A percentile compares a stretch with the other conserved stretches of the same genome.
These are phyloP conservation scores for Colostygia pectinataria DNA, from an alignment of 2,888 invertebrate species.

Conservation along the genomic window DNA sequence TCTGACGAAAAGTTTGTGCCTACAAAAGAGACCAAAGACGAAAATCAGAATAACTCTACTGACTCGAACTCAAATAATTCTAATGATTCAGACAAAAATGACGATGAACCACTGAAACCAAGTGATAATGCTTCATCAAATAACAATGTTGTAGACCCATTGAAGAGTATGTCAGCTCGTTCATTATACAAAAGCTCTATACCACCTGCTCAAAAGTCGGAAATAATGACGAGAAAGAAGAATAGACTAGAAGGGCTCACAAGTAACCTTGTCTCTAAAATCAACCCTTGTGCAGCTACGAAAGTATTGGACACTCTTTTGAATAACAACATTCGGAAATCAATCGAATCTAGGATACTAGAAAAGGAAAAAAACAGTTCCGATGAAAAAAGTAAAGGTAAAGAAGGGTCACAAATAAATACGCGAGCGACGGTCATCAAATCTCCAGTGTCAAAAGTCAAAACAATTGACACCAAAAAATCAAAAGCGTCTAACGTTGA, in stretches of 20 bases:
- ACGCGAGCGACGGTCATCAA: constrained; percentile 83
- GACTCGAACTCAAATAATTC: constrained; percentile 41
- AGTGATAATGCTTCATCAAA: constrained; percentile 41
- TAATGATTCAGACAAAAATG: constrained; percentile 50
- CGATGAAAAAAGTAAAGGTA: constrained; percentile 63
- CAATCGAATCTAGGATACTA: constrained; percentile 76
- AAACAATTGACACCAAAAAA: constrained; percentile 74
- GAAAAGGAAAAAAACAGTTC: constrained; percentile 67
- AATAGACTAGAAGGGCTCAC: constrained; percentile 84
- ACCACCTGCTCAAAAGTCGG: constrained; percentile 77
- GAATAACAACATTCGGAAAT: constrained; percentile 77
- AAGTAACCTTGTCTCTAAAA: constrained; percentile 84
- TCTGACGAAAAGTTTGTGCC: constrained; percentile 63
- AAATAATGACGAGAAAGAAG: constrained; percentile 85
- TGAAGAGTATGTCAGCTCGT: constrained; percentile 78
- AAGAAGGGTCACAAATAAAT: constrained; percentile 66
- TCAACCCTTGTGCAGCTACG: constrained; percentile 79
- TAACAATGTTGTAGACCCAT: constrained; percentile 59
- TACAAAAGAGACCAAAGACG: constrained; percentile 59
- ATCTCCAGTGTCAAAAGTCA: constrained; percentile 80
- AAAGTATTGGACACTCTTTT: constrained; percentile 78
- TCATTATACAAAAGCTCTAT: constrained; percentile 75
- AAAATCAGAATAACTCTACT: constrained; percentile 58
- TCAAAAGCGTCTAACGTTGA: constrained; percentile 54
- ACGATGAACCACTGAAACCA: constrained; percentile 37